phyloP scores from a whole-genome alignment of 2,888 invertebrate species.

The Priocnemis perturbator region DNA sequence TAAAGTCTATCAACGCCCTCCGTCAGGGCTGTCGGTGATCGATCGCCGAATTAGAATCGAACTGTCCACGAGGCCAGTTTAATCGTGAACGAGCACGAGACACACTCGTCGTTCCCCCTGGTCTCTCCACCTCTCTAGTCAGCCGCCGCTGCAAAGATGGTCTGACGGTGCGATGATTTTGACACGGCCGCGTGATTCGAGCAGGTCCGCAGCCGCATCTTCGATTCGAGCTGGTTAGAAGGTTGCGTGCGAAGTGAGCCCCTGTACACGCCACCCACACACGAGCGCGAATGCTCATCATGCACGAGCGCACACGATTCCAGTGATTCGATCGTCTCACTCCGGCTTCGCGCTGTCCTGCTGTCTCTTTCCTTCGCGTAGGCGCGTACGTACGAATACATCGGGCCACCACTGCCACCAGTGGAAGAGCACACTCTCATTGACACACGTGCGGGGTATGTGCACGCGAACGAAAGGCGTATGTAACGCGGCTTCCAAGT shows the following conservation, averaged over 20 bases:
- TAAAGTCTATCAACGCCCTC: no score
- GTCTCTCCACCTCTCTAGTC: background rate
- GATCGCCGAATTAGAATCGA: no score
- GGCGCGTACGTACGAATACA: slow-evolving; percentile 1
- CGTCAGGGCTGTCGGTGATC: no score
- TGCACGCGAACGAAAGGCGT: slow-evolving; percentile 45
- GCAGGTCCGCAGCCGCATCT: slow-evolving; percentile 9
- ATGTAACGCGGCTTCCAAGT: slow-evolving; percentile 50
- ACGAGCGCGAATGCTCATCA: background rate
- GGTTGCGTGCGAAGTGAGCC: slow-evolving; percentile 50
- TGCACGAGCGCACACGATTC: slow-evolving; percentile 2
- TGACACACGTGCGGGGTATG: slow-evolving; percentile 13
- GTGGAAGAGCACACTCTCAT: slow-evolving; percentile 1
- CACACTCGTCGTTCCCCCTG: no score
- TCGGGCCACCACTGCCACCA: background rate
- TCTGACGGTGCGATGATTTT: slow-evolving; percentile 30
- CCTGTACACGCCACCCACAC: background rate
- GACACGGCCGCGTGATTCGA: slow-evolving; percentile 14
- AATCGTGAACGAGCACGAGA: no score
- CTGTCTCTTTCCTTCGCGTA: background rate
- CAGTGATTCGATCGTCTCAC: no score
- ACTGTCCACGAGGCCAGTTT: no score
- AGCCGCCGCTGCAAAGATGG: background rate
- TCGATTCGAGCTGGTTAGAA: slow-evolving; percentile 47
- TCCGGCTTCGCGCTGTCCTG: background rate